Evolutionary conservation across 2,888 invertebrate genomes (phyloP), one percentile per base, ranked within the genome.

Genomic region (Folsomia manolachei): DNA sequence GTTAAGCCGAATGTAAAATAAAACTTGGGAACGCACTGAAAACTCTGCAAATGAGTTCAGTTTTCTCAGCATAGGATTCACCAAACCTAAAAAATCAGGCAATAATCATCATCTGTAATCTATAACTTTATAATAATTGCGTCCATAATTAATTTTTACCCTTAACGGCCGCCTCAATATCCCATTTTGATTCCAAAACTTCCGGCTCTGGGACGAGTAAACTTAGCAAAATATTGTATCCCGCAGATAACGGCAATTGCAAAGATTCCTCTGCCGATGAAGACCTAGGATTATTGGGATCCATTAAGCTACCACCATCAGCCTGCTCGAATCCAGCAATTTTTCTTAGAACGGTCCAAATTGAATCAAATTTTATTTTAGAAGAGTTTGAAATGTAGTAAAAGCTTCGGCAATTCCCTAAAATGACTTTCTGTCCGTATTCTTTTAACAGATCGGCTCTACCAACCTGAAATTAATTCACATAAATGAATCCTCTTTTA

Each of bases 1-100:
- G 71, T 92, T 91, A 70, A 96, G 87, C 64, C 92, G 89, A 2
- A 93, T 86, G 71, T 93, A 88, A 84, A 93, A 93, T 66, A 95
- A 86, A 89, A 94, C 92, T 84, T 97, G 96, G 0, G 95, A 94
- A 83, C 93, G 93, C 0, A 95, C 86, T 0, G 90, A 90, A 82
- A 94, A 91, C 82, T 92, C 89, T 65, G 92, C 90, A 24, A 94
- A 86, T 0, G 88, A 85, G 7, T 88, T 87, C 66, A 95, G 82
- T 75, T 90, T 89, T 14, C 89, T 85, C 63, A 93, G 84, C 80
- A 95, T 91, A 0, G 93, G 91, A 51, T 89, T 87, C n/a, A n/a
- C n/a, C n/a, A n/a, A n/a, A n/a, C n/a, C n/a, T 73, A 96, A 85
- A 84, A 92, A 93, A 69, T 88, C 93, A n/a, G n/a, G n/a, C n/a